A percentile compares a stretch with the other conserved stretches of the same genome.
These are phyloP conservation scores for Callimorpha dominula DNA, from an alignment of 2,888 invertebrate species.

Conservation along the genomic window DNA sequence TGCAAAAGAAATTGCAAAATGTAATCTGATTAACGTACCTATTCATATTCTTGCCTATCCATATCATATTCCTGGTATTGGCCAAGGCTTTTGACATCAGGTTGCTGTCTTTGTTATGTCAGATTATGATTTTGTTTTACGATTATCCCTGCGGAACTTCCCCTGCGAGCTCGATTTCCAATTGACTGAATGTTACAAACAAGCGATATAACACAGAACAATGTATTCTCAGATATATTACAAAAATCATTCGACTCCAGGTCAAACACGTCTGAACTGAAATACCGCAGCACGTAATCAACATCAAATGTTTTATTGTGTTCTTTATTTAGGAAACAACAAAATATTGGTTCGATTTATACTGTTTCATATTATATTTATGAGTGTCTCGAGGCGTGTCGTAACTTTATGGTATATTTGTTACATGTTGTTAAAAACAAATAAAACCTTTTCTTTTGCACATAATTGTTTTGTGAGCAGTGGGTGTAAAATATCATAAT, in stretches of 20 bases:
- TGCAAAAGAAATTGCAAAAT: too few species aligned
- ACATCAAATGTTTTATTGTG: conserved; percentile 49
- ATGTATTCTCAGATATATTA: conserved; percentile 61
- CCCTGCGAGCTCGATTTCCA: not conserved
- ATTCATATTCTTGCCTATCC: too few species aligned
- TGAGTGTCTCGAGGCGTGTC: conserved; percentile 34
- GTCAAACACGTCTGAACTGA: conserved; percentile 35
- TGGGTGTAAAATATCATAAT: not conserved
- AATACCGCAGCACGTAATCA: conserved; percentile 38
- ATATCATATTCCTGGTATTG: too few species aligned
- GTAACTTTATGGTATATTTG: conserved; percentile 37
- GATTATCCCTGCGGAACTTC: not conserved
- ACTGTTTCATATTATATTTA: conserved; percentile 41
- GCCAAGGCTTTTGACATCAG: too few species aligned
- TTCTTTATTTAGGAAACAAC: conserved; percentile 38
- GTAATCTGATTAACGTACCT: too few species aligned
- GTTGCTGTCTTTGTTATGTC: too few species aligned
- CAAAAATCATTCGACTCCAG: conserved; percentile 59
- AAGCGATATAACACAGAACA: conserved; percentile 60
- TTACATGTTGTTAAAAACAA: conserved; percentile 27
- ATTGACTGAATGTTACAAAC: conserved; percentile 57
- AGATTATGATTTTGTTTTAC: not conserved
- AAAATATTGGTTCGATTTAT: conserved; percentile 38
- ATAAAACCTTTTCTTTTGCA: conserved; percentile 36
- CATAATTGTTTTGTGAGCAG: conserved; percentile 23